These are phyloP conservation scores for Noctilio leporinus DNA, from an alignment of 2,113 vertebrate species.

Conservation along the genomic window DNA sequence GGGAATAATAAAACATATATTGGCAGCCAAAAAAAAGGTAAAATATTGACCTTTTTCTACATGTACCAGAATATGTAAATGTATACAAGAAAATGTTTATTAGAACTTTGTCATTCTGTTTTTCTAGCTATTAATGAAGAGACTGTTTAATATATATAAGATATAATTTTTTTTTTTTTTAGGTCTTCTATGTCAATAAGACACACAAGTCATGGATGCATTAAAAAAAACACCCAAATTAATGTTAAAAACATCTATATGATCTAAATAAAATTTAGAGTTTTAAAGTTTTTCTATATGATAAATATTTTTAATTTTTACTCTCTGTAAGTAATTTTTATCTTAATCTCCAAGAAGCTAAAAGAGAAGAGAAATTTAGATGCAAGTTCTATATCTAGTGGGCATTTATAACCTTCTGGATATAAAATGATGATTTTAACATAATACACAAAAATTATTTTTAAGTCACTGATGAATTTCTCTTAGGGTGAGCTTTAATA, in stretches of 20 bases:
- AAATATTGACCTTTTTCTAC: constrained; percentile 20
- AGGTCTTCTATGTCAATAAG: not conserved
- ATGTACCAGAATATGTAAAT: not conserved
- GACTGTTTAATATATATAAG: not conserved
- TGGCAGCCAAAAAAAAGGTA: not conserved
- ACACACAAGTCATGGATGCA: not conserved
- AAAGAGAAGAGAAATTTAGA: not conserved
- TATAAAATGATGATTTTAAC: not conserved
- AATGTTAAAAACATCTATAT: not conserved
- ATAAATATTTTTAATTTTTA: not conserved
- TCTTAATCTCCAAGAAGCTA: not conserved
- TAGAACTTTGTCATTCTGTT: not conserved
- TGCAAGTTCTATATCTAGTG: not conserved
- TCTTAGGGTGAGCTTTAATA: not conserved
- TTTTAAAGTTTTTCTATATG: not conserved
- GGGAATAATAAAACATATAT: constrained; percentile 55
- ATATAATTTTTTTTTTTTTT: not conserved
- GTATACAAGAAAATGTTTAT: constrained; percentile 8
- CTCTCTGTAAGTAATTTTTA: not conserved
- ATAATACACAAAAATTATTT: not conserved
- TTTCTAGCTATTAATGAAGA: not conserved
- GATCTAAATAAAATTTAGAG: not conserved
- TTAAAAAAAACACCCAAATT: not conserved
- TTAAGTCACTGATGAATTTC: not conserved
- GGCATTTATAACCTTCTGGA: not conserved